Conservation (phyloP, 2,888 invertebrate genomes). For the Drosophila kuntzei region DNA sequence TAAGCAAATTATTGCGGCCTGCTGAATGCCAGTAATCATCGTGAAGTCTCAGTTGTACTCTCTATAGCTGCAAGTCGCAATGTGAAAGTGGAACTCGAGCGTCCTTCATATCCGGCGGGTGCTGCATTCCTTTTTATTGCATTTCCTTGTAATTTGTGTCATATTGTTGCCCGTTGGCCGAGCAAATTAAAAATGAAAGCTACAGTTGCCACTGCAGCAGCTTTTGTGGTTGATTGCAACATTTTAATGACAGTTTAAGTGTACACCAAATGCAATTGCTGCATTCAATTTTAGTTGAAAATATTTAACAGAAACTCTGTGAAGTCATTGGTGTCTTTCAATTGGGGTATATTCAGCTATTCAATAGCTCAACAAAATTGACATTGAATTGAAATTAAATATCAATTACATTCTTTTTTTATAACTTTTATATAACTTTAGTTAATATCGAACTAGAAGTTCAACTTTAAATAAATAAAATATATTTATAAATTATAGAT, state of each 20-base stretch:
- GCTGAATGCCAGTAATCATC: slow-evolving; percentile 72
- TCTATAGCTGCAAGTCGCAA: slow-evolving; percentile 6
- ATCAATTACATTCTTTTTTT: not conserved
- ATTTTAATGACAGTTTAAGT: slow-evolving; percentile 72
- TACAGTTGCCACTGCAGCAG: slow-evolving; percentile 42
- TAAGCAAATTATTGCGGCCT: slow-evolving; percentile 73
- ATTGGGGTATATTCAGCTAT: not conserved
- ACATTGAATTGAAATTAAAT: not conserved
- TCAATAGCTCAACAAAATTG: not conserved
- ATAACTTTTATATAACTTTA: not conserved
- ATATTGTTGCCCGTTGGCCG: slow-evolving; percentile 69
- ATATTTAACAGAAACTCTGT: not conserved
- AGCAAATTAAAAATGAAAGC: slow-evolving; percentile 65
- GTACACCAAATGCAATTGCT: slow-evolving; percentile 57
- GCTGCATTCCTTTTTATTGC: slow-evolving; percentile 62
- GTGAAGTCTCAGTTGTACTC: slow-evolving; percentile 27
- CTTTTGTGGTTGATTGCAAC: slow-evolving; percentile 58
- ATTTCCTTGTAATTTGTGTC: slow-evolving; percentile 77
- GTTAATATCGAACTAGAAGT: no score
- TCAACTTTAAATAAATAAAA: no score
- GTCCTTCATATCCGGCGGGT: slow-evolving; percentile 37
- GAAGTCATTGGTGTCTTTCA: not conserved
- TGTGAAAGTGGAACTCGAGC: slow-evolving; percentile 12
- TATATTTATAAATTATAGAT: no score
- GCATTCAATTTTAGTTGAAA: slow-evolving; percentile 37